Percentiles rank a stretch among this genome's conserved stretches.
Conservation (phyloP, 1,140 invertebrate genomes). For the Globodera rostochiensis region DNA sequence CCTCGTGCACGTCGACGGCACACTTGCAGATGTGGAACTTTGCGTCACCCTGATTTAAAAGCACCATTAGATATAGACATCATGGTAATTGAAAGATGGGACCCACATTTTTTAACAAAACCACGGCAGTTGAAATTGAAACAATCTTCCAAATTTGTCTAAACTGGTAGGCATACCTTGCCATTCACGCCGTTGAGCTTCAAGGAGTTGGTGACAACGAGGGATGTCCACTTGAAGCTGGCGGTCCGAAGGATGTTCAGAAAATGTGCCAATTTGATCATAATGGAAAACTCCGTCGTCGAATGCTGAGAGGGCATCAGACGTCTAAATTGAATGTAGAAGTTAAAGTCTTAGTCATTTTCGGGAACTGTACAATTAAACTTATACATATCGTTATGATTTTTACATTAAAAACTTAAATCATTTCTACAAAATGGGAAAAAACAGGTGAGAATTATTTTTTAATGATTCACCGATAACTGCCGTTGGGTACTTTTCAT, state of each 20-base stretch:
- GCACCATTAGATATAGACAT: too few species aligned
- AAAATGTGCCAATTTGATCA: slow-evolving; percentile 88
- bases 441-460: background rate
- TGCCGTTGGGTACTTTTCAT: slow-evolving; percentile 6
- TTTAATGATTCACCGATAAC: slow-evolving; percentile 17
- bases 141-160: too few species aligned
- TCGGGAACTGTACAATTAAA: background rate
- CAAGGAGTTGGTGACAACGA: slow-evolving; percentile 93
- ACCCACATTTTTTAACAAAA: too few species aligned
- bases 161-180: too few species aligned
- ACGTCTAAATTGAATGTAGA: too few species aligned
- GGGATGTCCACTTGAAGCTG: slow-evolving; percentile 93
- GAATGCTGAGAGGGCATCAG: slow-evolving; percentile 64
- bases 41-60: slow-evolving; percentile 73
- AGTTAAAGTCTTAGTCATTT: slow-evolving; percentile 27
- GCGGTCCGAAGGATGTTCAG: slow-evolving; percentile 88
- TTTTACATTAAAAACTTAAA: background rate
- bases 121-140: too few species aligned
- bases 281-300: slow-evolving; percentile 84
- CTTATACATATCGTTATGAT: background rate
- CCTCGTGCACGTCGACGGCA: slow-evolving; percentile 95
- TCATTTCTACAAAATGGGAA: background rate
- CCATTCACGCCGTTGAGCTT: slow-evolving; percentile 86
- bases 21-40: slow-evolving; percentile 93
- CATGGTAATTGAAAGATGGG: too few species aligned